A percentile compares a stretch with the other conserved stretches of the same genome.
These are phyloP conservation scores for Microplitis demolitor DNA, from an alignment of 1,140 invertebrate species.

Conservation along the genomic window DNA sequence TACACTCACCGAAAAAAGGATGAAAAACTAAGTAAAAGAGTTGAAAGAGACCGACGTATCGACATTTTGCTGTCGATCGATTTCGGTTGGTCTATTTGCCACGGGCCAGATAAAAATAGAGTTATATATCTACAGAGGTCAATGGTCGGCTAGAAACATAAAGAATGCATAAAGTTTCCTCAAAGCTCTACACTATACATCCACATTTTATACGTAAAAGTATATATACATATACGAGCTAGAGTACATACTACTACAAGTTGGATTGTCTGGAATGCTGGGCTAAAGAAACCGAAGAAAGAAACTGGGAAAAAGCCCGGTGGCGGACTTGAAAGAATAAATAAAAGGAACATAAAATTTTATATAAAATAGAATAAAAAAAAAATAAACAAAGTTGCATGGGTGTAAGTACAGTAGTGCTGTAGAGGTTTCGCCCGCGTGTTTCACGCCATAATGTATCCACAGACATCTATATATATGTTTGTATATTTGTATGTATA, in stretches of 20 bases:
- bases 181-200: not conserved
- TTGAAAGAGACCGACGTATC: too few relatives aligned
- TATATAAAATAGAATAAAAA: not conserved
- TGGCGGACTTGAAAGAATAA: not conserved
- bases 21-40: not conserved
- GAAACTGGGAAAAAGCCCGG: not conserved
- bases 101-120: slow-evolving; percentile 16
- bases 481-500: not conserved
- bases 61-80: not conserved
- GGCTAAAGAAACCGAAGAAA: not conserved
- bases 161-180: slow-evolving; percentile 27
- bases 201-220: not conserved
- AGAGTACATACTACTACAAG: not conserved
- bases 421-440: not conserved
- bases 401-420: not conserved
- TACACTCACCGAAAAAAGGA: not conserved
- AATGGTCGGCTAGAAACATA: slow-evolving; percentile 16
- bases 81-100: slow-evolving; percentile 3
- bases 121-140: not conserved
- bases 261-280: slow-evolving; percentile 8
- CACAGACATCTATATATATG: not conserved
- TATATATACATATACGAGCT: not conserved
- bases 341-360: not conserved
- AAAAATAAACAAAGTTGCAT: not conserved
- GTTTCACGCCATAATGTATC: slow-evolving; percentile 2